These are phyloP conservation scores for Synanthedon myopaeformis DNA, from an alignment of 2,888 invertebrate species.

Conservation along the genomic window DNA sequence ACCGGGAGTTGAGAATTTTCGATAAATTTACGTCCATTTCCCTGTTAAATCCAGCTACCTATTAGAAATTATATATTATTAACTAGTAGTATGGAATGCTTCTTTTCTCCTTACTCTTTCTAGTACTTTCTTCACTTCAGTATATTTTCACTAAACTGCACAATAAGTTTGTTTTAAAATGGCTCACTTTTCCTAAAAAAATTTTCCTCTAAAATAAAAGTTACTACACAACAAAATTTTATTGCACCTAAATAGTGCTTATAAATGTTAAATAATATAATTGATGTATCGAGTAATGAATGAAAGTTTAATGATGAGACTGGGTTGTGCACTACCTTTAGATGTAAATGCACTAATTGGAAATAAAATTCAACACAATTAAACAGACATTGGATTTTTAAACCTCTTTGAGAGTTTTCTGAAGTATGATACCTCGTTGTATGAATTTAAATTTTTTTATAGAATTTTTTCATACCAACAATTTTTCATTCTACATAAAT, in stretches of 20 bases:
- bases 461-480: too few species aligned
- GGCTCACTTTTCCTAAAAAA: conserved; percentile 67
- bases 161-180: conserved; percentile 67
- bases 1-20: conserved; percentile 30
- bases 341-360: conserved; percentile 37
- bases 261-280: conserved; percentile 29
- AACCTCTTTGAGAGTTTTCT: neutral
- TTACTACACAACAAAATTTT: conserved; percentile 32
- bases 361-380: neutral
- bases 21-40: conserved; percentile 61
- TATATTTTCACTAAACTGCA: conserved; percentile 62
- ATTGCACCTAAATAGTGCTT: conserved; percentile 52
- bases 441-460: neutral
- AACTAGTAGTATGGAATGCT: conserved; percentile 65
- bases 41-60: conserved; percentile 71
- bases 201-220: conserved; percentile 27
- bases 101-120: conserved; percentile 64
- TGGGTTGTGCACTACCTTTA: conserved; percentile 37
- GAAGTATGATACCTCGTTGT: neutral
- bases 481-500: neutral
- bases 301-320: conserved; percentile 23
- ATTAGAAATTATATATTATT: conserved; percentile 51
- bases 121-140: conserved; percentile 62
- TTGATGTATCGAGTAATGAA: conserved; percentile 25
- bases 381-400: neutral